Conservation (phyloP, 2,797 vertebrate genomes). For the Triplophysa bombifrons region DNA sequence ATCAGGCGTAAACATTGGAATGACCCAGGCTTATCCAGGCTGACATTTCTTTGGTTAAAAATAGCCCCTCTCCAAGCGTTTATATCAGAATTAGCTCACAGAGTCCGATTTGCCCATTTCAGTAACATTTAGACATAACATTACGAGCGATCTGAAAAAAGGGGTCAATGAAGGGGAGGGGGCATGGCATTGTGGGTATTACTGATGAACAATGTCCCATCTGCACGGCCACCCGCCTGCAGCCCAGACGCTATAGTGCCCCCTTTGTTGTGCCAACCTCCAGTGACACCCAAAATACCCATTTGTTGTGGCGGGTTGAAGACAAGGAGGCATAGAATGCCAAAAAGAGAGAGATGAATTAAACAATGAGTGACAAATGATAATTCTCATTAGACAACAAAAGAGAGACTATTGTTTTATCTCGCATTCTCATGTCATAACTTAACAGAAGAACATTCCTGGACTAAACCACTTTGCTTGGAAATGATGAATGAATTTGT, state of each 20-base stretch:
- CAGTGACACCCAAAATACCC: conserved; percentile 43
- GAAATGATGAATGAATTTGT: conserved; percentile 4
- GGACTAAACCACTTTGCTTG: neutral
- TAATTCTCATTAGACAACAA: neutral
- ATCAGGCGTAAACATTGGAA: neutral
- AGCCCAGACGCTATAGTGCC: conserved; percentile 44
- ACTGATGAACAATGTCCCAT: conserved; percentile 54
- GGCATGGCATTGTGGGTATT: conserved; percentile 35
- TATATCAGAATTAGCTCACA: neutral
- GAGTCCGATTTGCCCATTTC: neutral
- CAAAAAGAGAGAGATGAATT: neutral
- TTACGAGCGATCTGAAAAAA: conserved; percentile 21
- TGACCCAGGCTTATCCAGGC: neutral
- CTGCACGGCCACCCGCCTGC: conserved; percentile 48
- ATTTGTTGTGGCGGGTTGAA: conserved; percentile 48
- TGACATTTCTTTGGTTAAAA: neutral
- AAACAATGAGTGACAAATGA: neutral
- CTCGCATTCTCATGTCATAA: neutral
- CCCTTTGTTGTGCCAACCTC: conserved; percentile 52
- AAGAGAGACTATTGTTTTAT: neutral
- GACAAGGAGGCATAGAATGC: neutral
- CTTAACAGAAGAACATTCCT: neutral
- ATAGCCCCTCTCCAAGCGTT: neutral
- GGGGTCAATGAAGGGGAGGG: conserved; percentile 38
- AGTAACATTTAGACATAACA: conserved; percentile 2